Base-by-base conservation (phyloP, 2,113 vertebrate genomes). In the Poicephalus meyeri region DNA sequence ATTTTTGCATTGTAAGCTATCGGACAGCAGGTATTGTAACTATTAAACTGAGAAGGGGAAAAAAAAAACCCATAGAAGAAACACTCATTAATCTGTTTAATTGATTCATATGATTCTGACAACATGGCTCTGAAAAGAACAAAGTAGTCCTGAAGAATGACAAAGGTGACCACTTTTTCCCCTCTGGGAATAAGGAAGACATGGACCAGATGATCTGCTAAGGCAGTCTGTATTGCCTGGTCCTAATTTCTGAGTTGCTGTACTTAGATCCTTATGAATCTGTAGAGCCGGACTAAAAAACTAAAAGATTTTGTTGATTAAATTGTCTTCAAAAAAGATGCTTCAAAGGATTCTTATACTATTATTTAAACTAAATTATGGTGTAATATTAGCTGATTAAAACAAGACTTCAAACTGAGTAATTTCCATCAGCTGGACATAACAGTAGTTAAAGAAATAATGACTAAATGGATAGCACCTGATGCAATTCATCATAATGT, bases 381-480 rank as follows among this genome's bases (percentile, higher is more conserved):
- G 95, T 94, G 93, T 94, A 97, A 96, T 97, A 98, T 98, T 98
- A 98, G 97, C 97, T 98, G 97, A 98, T 98, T 97, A 98, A 98
- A 97, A 98, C 96, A 97, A 97, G 95, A 96, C 94, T 98, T 97
- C 97, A 98, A 96, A 97, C 92, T 95, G 83, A 96, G 92, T 98
- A 97, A 98, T 98, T 98, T 97, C 95, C 95, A 97, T 98, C 97
- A 98, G 95, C 95, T 98, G 97, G 96, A 97, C 87, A 96, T 89
- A 97, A 96, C 96, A 96, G 96, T 96, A 97, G 97, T 98, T 97
- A 97, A 97, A 97, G 96, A 96, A 98, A 97, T 96, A 97, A 96
- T 97, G 96, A 97, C 97, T 97, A 98, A 98, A 97, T 91, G 92
- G 83, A 93, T 91, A 89, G 91, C 96, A 93, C 96, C 92, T 97